These are phyloP conservation scores for Ridgeia piscesae DNA, from an alignment of 1,140 invertebrate genomes.

Conservation along the genomic window DNA sequence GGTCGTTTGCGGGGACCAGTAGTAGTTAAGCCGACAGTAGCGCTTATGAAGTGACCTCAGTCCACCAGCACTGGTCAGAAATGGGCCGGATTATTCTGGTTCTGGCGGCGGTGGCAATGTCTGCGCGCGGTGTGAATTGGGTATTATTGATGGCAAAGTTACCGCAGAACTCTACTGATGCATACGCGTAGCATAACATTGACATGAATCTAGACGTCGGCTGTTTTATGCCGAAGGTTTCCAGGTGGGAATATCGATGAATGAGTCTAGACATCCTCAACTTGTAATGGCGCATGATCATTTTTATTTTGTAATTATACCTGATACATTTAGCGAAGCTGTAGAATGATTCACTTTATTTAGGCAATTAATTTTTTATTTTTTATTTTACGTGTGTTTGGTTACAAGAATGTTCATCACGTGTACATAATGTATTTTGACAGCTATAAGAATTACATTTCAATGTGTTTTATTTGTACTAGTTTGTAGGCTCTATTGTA, in stretches of 20 bases:
- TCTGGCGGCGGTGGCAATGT: neutral
- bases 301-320: too few relatives aligned
- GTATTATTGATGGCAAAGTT: neutral
- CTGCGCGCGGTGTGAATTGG: neutral
- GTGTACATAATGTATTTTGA: too few relatives aligned
- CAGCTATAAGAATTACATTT: too few relatives aligned
- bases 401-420: too few relatives aligned
- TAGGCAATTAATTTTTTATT: too few relatives aligned
- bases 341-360: too few relatives aligned
- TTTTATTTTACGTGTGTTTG: too few relatives aligned
- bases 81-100: neutral
- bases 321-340: too few relatives aligned
- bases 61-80: neutral
- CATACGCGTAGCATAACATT: neutral
- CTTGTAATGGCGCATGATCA: neutral
- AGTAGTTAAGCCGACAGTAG: neutral
- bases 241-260: neutral
- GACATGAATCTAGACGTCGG: neutral
- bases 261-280: neutral
- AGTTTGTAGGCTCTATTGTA: too few relatives aligned
- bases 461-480: too few relatives aligned
- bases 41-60: neutral
- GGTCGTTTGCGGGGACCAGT: neutral
- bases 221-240: neutral
- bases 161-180: neutral